These are phyloP conservation scores for Cataglyphis albicans DNA, from an alignment of 2,888 invertebrate genomes.

Conservation along the genomic window DNA sequence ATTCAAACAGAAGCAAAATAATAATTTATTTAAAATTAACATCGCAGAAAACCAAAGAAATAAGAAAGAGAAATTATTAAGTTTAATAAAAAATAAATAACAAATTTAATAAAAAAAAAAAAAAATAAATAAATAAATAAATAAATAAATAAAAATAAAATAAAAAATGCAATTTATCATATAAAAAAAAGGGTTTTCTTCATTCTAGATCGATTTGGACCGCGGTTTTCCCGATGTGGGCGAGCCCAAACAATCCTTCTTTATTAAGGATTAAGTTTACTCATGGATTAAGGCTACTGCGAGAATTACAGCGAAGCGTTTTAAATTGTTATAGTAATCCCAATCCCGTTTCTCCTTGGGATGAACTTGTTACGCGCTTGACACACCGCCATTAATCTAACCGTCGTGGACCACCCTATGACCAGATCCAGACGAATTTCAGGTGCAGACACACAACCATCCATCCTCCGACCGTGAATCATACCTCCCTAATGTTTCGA, in stretches of 20 bases:
- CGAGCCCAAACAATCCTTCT: background rate
- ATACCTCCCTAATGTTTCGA: slow-evolving; percentile 22
- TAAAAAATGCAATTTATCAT: background rate
- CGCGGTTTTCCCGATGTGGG: background rate
- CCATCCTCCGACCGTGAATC: slow-evolving; percentile 56
- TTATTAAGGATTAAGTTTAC: slow-evolving; percentile 41
- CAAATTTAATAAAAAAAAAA: background rate
- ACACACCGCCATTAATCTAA: slow-evolving; percentile 63
- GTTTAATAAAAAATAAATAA: background rate
- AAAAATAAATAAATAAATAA: background rate
- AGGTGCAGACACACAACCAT: slow-evolving; percentile 49
- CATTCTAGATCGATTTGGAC: background rate
- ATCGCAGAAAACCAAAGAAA: background rate
- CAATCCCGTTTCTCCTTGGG: slow-evolving; percentile 19
- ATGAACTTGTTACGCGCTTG: slow-evolving; percentile 66
- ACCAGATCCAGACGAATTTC: slow-evolving; percentile 50
- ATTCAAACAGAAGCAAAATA: background rate
- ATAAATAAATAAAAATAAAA: background rate
- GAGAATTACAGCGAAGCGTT: slow-evolving; percentile 39
- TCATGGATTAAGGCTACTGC: slow-evolving; percentile 24
- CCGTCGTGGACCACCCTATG: background rate
- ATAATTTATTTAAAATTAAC: slow-evolving; percentile 12
- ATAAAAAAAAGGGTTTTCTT: background rate
- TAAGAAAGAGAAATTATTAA: background rate
- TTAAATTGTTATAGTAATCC: slow-evolving; percentile 39